Base-by-base conservation (phyloP, 2,113 vertebrate species). In the Nycticryphes semicollaris region DNA sequence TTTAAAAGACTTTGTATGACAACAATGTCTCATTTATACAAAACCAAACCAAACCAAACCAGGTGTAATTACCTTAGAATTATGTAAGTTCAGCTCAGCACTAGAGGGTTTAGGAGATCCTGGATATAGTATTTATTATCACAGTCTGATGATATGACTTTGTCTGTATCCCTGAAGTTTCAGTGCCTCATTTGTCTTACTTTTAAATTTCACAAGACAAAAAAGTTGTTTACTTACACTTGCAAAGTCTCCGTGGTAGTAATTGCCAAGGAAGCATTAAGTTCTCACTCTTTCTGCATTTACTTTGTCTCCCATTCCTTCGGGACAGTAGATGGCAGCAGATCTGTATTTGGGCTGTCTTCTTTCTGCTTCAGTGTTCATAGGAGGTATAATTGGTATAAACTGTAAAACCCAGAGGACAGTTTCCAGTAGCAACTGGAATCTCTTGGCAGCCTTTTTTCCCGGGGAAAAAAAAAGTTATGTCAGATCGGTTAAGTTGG, bases 261-360 rank as follows among this genome's bases (percentile, higher is more conserved):
- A 97, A 84, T 62, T 30, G 22, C 41, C 35, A 78, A 43, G 68
- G 83, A 96, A 96, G 80, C 59, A 89, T 35, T 17, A 53, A 75
- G 8, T 88, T n/a, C n/a, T 83, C 15, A 21, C 53, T 82, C 10
- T 79, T 73, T 16, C 28, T 27, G 14, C 28, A 10, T 47, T 91
- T 78, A 20, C 51, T 59, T 75, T 54, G 41, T 27, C 47, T 74
- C 54, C 23, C 20, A 9, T 73, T 85, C 37, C 25, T 43, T 77
- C 66, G 39, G 30, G 78, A 89, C 94, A 62, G 51, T 39, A 94
- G 87, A 27, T 85, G 94, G 89, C 95, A 94, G 89, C 84, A 94
- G 41, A 92, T 67, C 63, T 67, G n/a, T 63, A 22, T 70, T 81
- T 77, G 47, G 23, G 41, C 54, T n/a, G 14, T 28, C 31, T 33